Base-by-base conservation (phyloP, 1,140 invertebrate species). In the Trichomalopsis sarcophagae region DNA sequence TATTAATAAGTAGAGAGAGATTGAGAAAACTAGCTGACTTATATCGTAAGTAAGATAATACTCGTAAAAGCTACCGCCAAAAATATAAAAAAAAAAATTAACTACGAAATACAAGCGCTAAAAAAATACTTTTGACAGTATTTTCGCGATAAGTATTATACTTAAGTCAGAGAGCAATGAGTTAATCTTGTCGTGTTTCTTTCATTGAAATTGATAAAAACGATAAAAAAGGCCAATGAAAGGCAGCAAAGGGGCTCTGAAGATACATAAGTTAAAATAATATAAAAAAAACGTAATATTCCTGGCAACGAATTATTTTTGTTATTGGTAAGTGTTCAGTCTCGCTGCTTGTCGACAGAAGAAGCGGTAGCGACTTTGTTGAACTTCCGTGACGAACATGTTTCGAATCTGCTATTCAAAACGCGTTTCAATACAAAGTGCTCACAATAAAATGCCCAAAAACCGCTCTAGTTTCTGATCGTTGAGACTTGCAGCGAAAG, bases 101-200 rank as follows among this genome's bases (percentile, higher is more conserved):
- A 73, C 80, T 82, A 78, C 4, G 14, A 71, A 27, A 62, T 21
- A 78, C 66, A 73, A 40, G 44, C 73, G 50, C 74, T 81, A 69
- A 40, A 66, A 27, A 40, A 75, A 85, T 85, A 85, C 69, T 81
- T 14, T 76, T 68, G 69, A 62, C 33, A 77, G 11, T 66, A 11
- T 84, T 79, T 80, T 50, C 11, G 33, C 50, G 7, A n/a, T 69
- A 86, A 82, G 81, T 75, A 83, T 68, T 82, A 83, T 68, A 14
- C 40, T 79, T 84, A 86, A 83, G 78, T 76, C 4, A 86, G 78
- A 86, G 86, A 86, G 86, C 86, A 81, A 73, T 66, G 13, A 68
- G 9, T 81, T 75, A 62, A 74, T 86, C 30, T 78, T 68, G 11
- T 55, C 30, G 27, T 71, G 27, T 71, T 71, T 73, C n/a, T 68